Evolutionary conservation across 2,113 vertebrate species (phyloP).

Genomic region (Dendrocopos noguchii): DNA sequence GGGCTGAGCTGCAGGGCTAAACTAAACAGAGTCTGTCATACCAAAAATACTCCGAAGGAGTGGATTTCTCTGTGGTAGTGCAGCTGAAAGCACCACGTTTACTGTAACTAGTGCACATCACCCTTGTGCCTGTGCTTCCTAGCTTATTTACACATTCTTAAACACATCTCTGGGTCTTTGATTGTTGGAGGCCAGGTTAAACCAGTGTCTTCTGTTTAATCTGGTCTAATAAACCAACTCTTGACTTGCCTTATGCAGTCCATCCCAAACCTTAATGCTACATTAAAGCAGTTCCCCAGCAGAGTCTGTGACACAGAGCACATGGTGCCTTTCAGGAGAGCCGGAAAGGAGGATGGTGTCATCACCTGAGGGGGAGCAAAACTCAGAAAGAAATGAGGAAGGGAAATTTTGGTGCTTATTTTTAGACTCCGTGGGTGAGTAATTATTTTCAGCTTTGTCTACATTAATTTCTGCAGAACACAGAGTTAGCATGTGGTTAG

Average conservation of each 20-base stretch:
- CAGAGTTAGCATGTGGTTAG: conserved; percentile 14
- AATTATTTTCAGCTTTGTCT: conserved; percentile 59
- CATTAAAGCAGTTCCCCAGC: not conserved
- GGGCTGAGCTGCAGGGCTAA: conserved; percentile 22
- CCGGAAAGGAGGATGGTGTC: conserved; percentile 32
- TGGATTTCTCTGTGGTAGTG: not conserved
- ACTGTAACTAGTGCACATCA: not conserved
- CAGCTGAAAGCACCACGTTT: conserved; percentile 27
- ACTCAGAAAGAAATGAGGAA: conserved; percentile 60
- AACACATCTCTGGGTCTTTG: not conserved
- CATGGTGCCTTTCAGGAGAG: conserved; percentile 34
- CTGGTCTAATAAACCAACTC: not conserved
- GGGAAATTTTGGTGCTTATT: conserved; percentile 69
- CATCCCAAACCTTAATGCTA: not conserved
- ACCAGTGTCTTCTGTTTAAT: not conserved
- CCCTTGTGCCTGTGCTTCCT: not conserved
- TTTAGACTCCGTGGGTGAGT: conserved; percentile 68
- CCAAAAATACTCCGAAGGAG: not conserved
- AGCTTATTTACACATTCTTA: not conserved
- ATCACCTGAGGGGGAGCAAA: conserved; percentile 64
- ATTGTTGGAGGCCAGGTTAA: not conserved
- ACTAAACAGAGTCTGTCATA: conserved; percentile 6
- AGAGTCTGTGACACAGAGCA: conserved; percentile 13
- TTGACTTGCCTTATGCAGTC: not conserved
- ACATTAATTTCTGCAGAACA: conserved; percentile 59